Evolutionary conservation across 2,888 invertebrate genomes (phyloP), one percentile per base, ranked within the genome.

Genomic region (Chydorus sphaericus): DNA sequence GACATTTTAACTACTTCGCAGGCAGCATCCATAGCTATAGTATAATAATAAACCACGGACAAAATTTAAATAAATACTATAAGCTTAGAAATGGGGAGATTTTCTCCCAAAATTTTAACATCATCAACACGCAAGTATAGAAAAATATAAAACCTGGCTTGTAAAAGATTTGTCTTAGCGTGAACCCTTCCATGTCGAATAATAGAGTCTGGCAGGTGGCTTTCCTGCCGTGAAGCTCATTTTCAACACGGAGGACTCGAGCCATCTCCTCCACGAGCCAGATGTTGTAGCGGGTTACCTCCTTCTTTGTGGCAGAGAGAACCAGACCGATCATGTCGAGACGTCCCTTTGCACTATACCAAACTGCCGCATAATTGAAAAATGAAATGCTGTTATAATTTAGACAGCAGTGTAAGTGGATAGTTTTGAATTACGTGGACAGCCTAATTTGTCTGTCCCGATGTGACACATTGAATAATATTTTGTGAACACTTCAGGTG

Each of bases 371-470:
- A n/a, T n/a, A n/a, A n/a, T 33, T 33, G 10, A 11, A 11, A 11
- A n/a, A n/a, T n/a, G n/a, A n/a, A n/a, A n/a, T n/a, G n/a, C n/a
- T n/a, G n/a, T n/a, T n/a, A n/a, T n/a, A n/a, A n/a, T n/a, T n/a
- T n/a, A n/a, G n/a, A n/a, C n/a, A n/a, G n/a, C n/a, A n/a, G n/a
- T n/a, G n/a, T n/a, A n/a, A n/a, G n/a, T n/a, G n/a, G n/a, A n/a
- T n/a, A n/a, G n/a, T n/a, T n/a, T n/a, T n/a, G n/a, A n/a, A n/a
- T 62, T 70, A 82, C 83, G 74, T 66, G 88, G 87, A 2, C 84
- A 81, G 16, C 88, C 90, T 61, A 87, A 85, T 62, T 84, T 85
- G 66, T 92, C 91, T 62, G 77, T 82, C 1, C 93, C 92, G 55
- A 79, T 72, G 11, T 80, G 71, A 37, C 92, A 92, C 56, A 84